phyloP scores from a whole-genome alignment of 2,888 invertebrate genomes.

The Eurytoma adleriae region DNA sequence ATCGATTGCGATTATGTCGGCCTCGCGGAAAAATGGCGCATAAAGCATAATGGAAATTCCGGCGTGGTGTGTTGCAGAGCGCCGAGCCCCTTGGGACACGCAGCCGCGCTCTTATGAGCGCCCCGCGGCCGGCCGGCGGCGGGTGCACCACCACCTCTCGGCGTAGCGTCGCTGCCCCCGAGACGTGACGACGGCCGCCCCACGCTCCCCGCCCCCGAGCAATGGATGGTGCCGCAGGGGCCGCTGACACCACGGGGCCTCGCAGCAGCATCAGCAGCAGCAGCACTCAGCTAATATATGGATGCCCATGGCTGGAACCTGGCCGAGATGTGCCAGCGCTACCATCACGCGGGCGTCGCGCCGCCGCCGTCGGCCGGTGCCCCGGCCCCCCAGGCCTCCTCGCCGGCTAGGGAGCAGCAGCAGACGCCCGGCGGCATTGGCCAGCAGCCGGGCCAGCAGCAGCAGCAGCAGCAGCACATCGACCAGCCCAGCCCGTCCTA shows the following conservation, averaged over 20 bases:
- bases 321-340: constrained; percentile 76
- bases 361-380: constrained; percentile 1
- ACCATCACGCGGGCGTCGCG: constrained; percentile 68
- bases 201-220: constrained; percentile 24
- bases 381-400: constrained; percentile 66
- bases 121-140: too few species aligned
- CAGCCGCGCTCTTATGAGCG: too few species aligned
- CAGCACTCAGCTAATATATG: constrained; percentile 71
- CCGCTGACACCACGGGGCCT: constrained; percentile 30
- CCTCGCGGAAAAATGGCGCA: too few species aligned
- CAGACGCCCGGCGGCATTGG: constrained; percentile 46
- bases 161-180: constrained; percentile 57
- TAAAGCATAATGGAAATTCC: too few species aligned
- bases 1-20: not conserved
- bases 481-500: constrained; percentile 74
- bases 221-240: constrained; percentile 48
- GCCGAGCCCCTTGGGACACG: too few species aligned
- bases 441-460: constrained; percentile 63
- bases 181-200: constrained; percentile 69
- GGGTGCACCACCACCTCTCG: too few species aligned
- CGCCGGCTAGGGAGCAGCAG: constrained; percentile 72
- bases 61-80: too few species aligned
- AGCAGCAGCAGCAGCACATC: constrained; percentile 71
- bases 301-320: constrained; percentile 76
- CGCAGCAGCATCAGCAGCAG: constrained; percentile 46